Evolutionary conservation across 1,140 invertebrate genomes (phyloP).

Genomic region (Phenacoccus solenopsis): DNA sequence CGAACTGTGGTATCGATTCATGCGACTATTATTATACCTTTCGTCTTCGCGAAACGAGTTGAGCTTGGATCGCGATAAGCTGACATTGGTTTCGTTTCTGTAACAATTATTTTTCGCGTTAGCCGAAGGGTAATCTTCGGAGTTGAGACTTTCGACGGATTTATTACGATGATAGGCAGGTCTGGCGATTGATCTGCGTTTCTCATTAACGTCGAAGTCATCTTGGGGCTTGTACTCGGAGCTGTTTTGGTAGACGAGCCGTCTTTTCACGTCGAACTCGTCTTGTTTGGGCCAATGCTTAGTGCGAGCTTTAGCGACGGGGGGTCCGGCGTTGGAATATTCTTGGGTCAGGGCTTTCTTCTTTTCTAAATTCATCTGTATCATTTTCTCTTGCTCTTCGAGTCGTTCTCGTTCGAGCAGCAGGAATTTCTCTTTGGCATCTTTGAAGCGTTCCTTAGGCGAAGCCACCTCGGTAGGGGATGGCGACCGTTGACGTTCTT

Average conservation of each 20-base stretch:
- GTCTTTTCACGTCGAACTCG: neutral
- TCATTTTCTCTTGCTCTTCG: slow-evolving; percentile 31
- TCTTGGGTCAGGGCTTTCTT: neutral
- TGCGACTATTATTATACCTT: neutral
- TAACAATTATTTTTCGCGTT: neutral
- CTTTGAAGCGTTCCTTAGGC: slow-evolving; percentile 62
- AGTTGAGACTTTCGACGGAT: slow-evolving; percentile 21
- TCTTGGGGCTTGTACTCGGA: slow-evolving; percentile 15
- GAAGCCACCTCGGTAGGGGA: slow-evolving; percentile 38
- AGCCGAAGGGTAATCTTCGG: slow-evolving; percentile 18
- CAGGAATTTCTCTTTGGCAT: slow-evolving; percentile 69
- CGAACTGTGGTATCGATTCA: slow-evolving; percentile 12
- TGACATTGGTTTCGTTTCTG: slow-evolving; percentile 4
- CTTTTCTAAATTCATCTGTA: slow-evolving; percentile 22
- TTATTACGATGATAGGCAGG: slow-evolving; percentile 19
- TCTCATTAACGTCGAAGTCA: slow-evolving; percentile 12
- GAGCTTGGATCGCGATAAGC: neutral
- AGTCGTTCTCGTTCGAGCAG: slow-evolving; percentile 57
- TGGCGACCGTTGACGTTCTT: slow-evolving; percentile 40
- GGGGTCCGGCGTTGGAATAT: neutral
- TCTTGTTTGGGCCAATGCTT: slow-evolving; percentile 9
- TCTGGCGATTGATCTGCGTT: neutral
- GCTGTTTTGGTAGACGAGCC: neutral
- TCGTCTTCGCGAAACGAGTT: neutral
- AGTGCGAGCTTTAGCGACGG: neutral